These are phyloP conservation scores for Syndactyla subalaris DNA, from an alignment of 2,797 vertebrate genomes.

Conservation along the genomic window DNA sequence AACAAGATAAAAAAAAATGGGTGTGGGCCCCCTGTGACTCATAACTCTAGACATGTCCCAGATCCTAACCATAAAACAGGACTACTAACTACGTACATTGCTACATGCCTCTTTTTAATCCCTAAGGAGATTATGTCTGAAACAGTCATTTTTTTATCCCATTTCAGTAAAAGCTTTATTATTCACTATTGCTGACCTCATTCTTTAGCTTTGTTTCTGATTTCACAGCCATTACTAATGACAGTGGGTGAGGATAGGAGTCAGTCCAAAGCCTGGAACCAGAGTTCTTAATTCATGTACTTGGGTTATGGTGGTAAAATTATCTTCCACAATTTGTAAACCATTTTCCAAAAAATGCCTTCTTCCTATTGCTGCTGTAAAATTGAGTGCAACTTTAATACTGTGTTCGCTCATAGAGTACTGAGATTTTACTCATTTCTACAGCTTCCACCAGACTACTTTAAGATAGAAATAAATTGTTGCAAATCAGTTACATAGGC, in stretches of 20 bases:
- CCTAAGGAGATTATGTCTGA: background rate
- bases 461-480: background rate
- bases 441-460: background rate
- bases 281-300: background rate
- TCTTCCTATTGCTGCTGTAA: background rate
- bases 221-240: background rate
- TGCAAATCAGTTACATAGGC: background rate
- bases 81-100: background rate
- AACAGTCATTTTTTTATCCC: conserved; percentile 20
- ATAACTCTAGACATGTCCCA: background rate
- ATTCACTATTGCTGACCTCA: background rate
- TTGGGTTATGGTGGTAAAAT: background rate
- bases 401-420: background rate
- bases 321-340: background rate
- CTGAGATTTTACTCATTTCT: background rate
- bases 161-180: conserved; percentile 9
- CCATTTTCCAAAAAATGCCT: background rate
- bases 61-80: background rate
- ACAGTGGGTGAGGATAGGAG: background rate
- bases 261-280: background rate
- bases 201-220: background rate
- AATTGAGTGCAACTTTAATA: background rate
- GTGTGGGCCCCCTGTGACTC: background rate
- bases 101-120: background rate
- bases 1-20: background rate